Evolutionary conservation across 2,888 invertebrate genomes (phyloP), one percentile per base, ranked within the genome.

Genomic region (Chrysomela aeneicollis): DNA sequence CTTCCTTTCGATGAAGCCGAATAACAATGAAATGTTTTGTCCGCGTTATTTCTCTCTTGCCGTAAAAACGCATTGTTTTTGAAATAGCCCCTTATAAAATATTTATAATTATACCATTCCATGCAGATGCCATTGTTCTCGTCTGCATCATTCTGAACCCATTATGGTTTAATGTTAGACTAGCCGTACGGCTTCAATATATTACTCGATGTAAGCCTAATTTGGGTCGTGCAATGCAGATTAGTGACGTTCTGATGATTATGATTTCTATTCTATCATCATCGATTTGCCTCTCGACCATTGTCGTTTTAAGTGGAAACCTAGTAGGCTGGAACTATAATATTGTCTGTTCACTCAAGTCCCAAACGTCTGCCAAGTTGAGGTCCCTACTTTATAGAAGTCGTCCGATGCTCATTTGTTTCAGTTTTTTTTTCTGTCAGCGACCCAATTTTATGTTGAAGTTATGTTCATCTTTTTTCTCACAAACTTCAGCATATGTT

Each of bases 21-120:
- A 75, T 71, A 76, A 75, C 74, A 75, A 75, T 73, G 75, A 73
- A 63, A 63, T 59, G 47, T 57, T 72, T 72, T 69, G 70, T 73
- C 68, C 68, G 69, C 71, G 71, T 70, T 66, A 67, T 69, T 71
- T 73, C 73, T 72, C 69, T 65, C 61, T 64, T 52, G 71, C 66
- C 60, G 60, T 64, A 67, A 70, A 72, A 70, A 71, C 68, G 69
- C 68, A 74, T 75, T 74, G 73, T 75, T 74, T 74, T 70, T 42
- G 70, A 73, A 74, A 71, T 68, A 71, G 63, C 69, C 67, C 66
- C 71, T 67, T 66, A 69, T 73, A 71, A 70, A 71, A 73, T 72
- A 71, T 72, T 68, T 63, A 69, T 69, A 67, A 69, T 69, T 69
- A 69, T 63, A 63, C 63, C 61, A 57, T 63, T 65, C 66, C 67